phyloP scores from a whole-genome alignment of 2,888 invertebrate species.

The Drosophila borealis region DNA sequence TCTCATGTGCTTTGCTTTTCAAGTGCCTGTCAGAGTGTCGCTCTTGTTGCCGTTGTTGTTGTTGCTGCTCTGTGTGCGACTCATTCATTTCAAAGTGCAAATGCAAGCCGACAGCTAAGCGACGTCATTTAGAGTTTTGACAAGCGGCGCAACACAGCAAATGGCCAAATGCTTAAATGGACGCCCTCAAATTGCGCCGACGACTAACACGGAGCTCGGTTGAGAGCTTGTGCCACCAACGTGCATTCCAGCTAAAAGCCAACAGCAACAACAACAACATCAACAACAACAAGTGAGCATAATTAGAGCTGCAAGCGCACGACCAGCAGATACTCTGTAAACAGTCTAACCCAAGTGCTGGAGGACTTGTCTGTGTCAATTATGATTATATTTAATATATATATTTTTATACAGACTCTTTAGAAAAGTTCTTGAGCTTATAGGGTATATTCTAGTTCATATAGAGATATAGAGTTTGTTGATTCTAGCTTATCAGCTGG shows the following conservation, averaged over 20 bases:
- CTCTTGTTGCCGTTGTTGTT: constrained; percentile 28
- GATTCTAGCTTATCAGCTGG: no score
- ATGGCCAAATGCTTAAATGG: constrained; percentile 68
- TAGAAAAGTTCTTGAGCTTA: no score
- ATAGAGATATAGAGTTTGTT: no score
- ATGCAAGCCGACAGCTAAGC: constrained; percentile 79
- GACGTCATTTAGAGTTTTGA: constrained; percentile 79
- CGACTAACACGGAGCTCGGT: constrained; percentile 35
- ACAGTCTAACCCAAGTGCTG: not conserved
- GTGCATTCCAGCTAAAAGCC: constrained; percentile 65
- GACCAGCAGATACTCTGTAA: constrained; percentile 16
- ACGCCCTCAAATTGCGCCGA: constrained; percentile 57
- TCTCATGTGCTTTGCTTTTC: constrained; percentile 49
- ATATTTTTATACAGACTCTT: no score
- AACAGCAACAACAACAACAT: constrained; percentile 17
- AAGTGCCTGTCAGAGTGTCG: constrained; percentile 70
- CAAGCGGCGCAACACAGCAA: constrained; percentile 65
- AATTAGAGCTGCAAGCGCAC: not conserved
- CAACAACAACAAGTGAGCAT: constrained; percentile 21
- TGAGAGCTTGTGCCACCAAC: constrained; percentile 70
- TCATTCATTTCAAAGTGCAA: constrained; percentile 77
- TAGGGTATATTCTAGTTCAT: no score
- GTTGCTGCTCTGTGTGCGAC: constrained; percentile 37
- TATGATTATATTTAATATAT: no score
- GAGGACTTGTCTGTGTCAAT: not conserved